Base-by-base conservation (phyloP, 1,140 invertebrate genomes). In the Lordiphosa collinella region DNA sequence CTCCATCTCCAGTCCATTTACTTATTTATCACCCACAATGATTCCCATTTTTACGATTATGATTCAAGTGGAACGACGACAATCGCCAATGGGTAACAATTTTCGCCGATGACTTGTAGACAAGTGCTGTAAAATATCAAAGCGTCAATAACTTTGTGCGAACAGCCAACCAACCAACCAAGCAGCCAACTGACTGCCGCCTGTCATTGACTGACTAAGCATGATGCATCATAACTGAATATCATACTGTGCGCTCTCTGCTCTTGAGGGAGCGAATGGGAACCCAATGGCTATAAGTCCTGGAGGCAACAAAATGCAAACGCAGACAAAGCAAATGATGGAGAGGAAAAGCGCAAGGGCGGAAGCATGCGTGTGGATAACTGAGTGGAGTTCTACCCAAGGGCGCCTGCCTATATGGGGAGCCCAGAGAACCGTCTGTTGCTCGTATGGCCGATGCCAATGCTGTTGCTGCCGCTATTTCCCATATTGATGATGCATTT, bases 401-500 rank as follows among this genome's bases (percentile, higher is more conserved):
- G 50, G 64, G 65, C 64, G 65, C 41, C 63, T 46, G 25, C 60
- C 46, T 40, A 60, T 57, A 63, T 61, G 57, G 60, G 60, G 61
- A 29, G 25, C 25, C 25, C 25, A 37, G 10, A 31, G 38, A 34
- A 44, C 41, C 13, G 41, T 44, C 22, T 29, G 25, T 29, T 29
- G 25, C 25, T 29, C 18, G 18, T 22, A 5, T n/a, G 6, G 18
- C 18, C 4, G 18, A 4, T 22, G 18, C 18, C 18, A 22, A 22
- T 29, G 25, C 7, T 29, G 25, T 5, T 29, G 25, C 25, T 22
- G 25, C 7, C 6, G 25, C 25, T 29, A 29, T 29, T 29, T 29
- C 25, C 25, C 44, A 61, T 73, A 84, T 84, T 79, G 78, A 84
- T 84, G 78, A 73, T 84, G 78, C 73, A 84, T 62, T 73, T 85